Evolutionary conservation across 2,888 invertebrate genomes (phyloP), one percentile per base, ranked within the genome.

Genomic region (Tetramorium bicarinatum): DNA sequence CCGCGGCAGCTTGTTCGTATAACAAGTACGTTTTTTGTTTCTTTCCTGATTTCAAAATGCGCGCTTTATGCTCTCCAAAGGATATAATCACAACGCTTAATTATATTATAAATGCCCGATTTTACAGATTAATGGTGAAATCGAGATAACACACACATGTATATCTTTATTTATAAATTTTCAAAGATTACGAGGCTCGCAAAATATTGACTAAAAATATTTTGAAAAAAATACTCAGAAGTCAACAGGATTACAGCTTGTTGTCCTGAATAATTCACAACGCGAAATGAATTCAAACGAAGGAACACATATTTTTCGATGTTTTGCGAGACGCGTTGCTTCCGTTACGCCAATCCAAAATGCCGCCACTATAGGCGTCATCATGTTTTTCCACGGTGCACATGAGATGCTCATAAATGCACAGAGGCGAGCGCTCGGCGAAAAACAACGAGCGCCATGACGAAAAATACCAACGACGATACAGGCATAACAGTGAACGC

Each of bases 321-420:
- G 38, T 80, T 71, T 80, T 71, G 71, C 47, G 47, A 59, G 79
- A 79, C 38, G 34, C 47, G 21, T 38, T 59, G 77, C 56, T 59
- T 79, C 56, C 34, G 59, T 75, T 75, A 64, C 25, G 21, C 21
- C 38, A 38, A 71, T 71, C 56, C 59, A 21, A 59, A 79, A 56
- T 44, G 56, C 34, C 66, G 25, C 64, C 56, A 38, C 38, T 64
- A 64, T 64, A 76, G 59, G 47, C 56, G 38, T 77, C 49, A 82
- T 38, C 66, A 21, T 72, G 54, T 82, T 85, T 64, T 67, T 59
- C 67, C 67, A 29, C 49, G 49, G 47, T 34, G 59, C 21, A 41
- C 71, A 54, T 66, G 76, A 85, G 77, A 83, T 77, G 71, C 71
- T 83, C 64, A 74, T 66, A 69, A 82, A 72, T 69, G 84, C 75